A percentile compares a stretch with the other conserved stretches of the same genome.
Evolutionary conservation across 2,113 vertebrate species (phyloP).

Genomic region (Sylvilagus bachmani): DNA sequence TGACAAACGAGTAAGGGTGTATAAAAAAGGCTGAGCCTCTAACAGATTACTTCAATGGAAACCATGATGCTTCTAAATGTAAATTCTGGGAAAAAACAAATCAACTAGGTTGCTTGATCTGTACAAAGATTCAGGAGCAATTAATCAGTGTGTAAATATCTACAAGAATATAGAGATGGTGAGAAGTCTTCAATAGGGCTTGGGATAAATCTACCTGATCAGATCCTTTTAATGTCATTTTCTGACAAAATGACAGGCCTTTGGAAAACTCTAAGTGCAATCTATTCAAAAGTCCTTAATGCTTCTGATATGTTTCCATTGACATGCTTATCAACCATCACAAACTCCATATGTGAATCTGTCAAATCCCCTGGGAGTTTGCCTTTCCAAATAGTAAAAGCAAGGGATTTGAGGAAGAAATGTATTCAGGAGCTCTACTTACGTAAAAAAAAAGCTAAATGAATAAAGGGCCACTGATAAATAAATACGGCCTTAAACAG

Average conservation of each 20-base stretch:
- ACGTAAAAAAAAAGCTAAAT: background rate
- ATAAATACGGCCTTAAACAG: slow-evolving; percentile 22
- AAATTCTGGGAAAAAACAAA: slow-evolving; percentile 43
- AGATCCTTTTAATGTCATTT: slow-evolving; percentile 29
- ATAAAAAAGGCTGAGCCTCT: background rate
- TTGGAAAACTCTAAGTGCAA: slow-evolving; percentile 29
- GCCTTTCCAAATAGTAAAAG: slow-evolving; percentile 28
- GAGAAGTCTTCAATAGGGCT: background rate
- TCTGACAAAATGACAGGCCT: slow-evolving; percentile 14
- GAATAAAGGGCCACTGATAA: slow-evolving; percentile 19
- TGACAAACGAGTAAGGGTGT: slow-evolving; percentile 25
- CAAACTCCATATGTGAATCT: background rate
- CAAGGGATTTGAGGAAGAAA: background rate
- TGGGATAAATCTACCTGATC: background rate
- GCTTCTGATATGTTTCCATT: slow-evolving; percentile 17
- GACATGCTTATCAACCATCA: background rate
- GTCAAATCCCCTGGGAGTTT: background rate
- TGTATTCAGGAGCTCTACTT: background rate
- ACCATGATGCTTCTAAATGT: background rate
- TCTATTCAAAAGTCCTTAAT: background rate
- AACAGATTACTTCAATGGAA: slow-evolving; percentile 52
- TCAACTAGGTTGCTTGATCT: background rate
- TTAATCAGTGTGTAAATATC: slow-evolving; percentile 45
- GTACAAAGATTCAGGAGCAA: slow-evolving; percentile 29
- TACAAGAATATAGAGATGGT: background rate